Evolutionary conservation across 2,113 vertebrate genomes (phyloP).

Genomic region (Lagopus muta): DNA sequence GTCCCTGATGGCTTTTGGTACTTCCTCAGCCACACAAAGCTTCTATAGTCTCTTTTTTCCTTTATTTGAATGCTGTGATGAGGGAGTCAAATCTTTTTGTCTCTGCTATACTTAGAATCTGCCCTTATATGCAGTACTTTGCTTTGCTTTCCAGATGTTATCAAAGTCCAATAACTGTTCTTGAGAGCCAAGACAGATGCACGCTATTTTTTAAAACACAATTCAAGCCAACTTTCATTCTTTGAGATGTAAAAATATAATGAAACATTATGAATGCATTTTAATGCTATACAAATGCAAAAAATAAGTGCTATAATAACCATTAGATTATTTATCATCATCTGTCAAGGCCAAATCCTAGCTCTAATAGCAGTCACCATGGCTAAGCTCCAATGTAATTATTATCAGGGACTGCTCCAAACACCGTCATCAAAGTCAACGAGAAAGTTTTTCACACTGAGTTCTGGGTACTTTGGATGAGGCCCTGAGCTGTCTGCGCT

Average conservation of each 20-base stretch:
- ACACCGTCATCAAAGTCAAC: conserved; percentile 21
- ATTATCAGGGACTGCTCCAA: conserved; percentile 53
- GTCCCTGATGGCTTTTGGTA: conserved; percentile 48
- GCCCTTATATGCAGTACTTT: conserved; percentile 21
- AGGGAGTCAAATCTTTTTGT: conserved; percentile 33
- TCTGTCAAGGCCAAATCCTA: conserved; percentile 32
- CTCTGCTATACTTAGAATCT: conserved; percentile 48
- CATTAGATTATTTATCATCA: conserved; percentile 45
- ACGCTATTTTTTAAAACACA: conserved; percentile 59
- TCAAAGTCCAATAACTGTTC: conserved; percentile 41
- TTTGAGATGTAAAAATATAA: conserved; percentile 65
- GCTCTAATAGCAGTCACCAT: conserved; percentile 13
- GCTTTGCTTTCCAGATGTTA: conserved; percentile 60
- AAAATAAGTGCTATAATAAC: conserved; percentile 50
- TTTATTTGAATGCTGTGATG: conserved; percentile 13
- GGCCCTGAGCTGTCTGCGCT: background rate
- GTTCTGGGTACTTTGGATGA: background rate
- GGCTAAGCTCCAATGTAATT: conserved; percentile 32
- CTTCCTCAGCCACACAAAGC: conserved; percentile 47
- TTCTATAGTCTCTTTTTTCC: background rate
- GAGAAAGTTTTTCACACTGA: conserved; percentile 27
- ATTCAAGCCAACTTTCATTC: conserved; percentile 50
- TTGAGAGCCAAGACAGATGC: conserved; percentile 68
- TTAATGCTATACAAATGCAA: conserved; percentile 65
- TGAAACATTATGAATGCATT: conserved; percentile 49